Base-by-base conservation (phyloP, 1,140 invertebrate species). In the Eumeta japonica region DNA sequence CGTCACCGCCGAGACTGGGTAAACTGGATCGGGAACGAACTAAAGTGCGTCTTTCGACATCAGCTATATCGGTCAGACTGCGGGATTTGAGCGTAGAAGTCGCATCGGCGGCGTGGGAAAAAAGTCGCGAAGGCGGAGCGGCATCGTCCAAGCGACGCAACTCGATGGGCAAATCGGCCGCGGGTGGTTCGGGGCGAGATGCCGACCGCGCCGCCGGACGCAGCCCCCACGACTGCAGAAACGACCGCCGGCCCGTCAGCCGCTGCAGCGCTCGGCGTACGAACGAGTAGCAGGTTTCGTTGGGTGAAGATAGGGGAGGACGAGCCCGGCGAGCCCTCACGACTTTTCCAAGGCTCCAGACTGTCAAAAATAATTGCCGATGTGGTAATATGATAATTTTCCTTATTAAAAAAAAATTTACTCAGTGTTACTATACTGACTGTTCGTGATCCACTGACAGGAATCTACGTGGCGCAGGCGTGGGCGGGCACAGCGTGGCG, bases 241-340 rank as follows among this genome's bases (percentile, higher is more conserved):
- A 91, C 81, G 89, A 92, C 10, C 83, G 83, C 1, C 85, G 82
- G 1, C 89, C 86, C 9, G 90, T 88, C 15, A 92, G 63, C 78
- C 90, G 88, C 71, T 94, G 89, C 20, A 95, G 80, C 3, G 92
- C 92, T 50, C 90, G 81, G 30, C 91, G 79, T 3, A 95, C 90
- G 58, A 94, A 95, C 56, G 90, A 93, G 72, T 95, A 95, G 59
- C 92, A 95, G 3, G 90, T 92, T 75, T 94, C 92, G 52, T 92
- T 93, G 3, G 92, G 91, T 47, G 88, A 92, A 16, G 90, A 92
- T 2, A 94, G 78, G 45, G n/a, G 90, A 90, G 15, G 88, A 90
- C 33, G 86, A 89, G 44, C 87, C 88, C 16, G 86, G 86, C 1
- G 88, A 91, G 30, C 79, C 79, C 35, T 79, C 78, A 0, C 46